Evolutionary conservation across 2,888 invertebrate genomes (phyloP), one percentile per base, ranked within the genome.

Genomic region (Apotomis betuletana): DNA sequence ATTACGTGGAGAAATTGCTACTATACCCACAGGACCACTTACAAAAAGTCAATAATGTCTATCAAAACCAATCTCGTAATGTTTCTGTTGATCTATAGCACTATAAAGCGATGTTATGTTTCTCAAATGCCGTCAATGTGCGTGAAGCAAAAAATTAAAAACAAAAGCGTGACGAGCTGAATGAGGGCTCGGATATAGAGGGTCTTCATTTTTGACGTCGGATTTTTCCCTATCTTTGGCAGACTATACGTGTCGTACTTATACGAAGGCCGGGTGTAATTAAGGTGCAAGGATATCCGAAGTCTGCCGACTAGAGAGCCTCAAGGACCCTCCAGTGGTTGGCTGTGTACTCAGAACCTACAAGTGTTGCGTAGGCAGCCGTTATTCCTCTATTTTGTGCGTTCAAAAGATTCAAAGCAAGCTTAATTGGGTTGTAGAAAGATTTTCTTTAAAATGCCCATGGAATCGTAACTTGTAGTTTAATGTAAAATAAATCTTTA

Each of bases 231-330:
- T 67, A 67, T 70, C 63, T 69, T 68, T 52, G 71, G 70, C 57
- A 15, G 52, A 54, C 67, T 74, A 68, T 74, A 75, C 63, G 73
- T 62, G 63, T 73, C 86, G 86, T 87, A 86, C 90, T 89, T 88
- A 83, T 85, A 80, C 82, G 78, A 82, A 80, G 83, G 86, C 85
- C 76, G 83, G 87, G 89, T 88, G 90, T 91, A 92, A 92, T 93
- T 92, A 93, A 92, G 90, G 92, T 90, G 91, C 89, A 91, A 92
- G 91, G 92, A 92, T 92, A 91, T 87, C 90, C 90, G 85, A 90
- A 90, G 90, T 88, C 90, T 87, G 85, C 85, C 83, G 84, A 83
- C 84, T 85, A 81, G 87, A 88, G 89, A 82, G 85, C 76, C 84
- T 88, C 78, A 79, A 92, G 92, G 74, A 85, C 86, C 81, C 91